These are phyloP conservation scores for Trichosurus vulpecula DNA, from an alignment of 2,797 vertebrate genomes.

Conservation along the genomic window DNA sequence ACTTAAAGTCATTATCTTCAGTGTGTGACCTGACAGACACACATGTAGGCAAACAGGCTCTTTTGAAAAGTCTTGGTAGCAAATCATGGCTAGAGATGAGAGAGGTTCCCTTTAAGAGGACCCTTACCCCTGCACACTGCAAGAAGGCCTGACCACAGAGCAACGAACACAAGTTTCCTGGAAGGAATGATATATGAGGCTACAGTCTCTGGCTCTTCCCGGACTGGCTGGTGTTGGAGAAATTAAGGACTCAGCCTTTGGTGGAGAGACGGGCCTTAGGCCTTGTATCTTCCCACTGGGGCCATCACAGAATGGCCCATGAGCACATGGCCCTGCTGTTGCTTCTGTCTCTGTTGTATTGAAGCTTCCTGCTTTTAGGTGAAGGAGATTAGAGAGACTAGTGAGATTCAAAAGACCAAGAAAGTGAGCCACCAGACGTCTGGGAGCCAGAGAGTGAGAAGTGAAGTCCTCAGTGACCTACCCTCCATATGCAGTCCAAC, in stretches of 20 bases:
- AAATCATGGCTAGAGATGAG: background rate
- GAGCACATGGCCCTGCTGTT: background rate
- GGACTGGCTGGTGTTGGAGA: background rate
- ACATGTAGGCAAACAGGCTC: background rate
- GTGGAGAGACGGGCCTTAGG: background rate
- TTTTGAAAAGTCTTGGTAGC: background rate
- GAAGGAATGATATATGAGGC: background rate
- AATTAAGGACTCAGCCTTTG: background rate
- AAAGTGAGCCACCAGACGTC: background rate
- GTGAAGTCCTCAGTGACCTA: background rate
- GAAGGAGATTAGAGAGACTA: background rate
- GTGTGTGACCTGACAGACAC: background rate
- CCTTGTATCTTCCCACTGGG: background rate
- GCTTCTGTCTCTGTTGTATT: background rate
- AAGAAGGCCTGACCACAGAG: background rate
- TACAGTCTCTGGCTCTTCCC: background rate
- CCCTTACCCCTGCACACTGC: background rate
- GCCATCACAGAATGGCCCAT: background rate
- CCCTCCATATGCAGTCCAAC: background rate
- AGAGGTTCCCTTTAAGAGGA: background rate
- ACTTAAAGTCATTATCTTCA: background rate
- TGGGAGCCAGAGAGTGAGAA: background rate
- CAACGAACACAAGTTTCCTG: background rate
- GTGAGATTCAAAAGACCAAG: background rate
- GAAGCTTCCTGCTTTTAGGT: background rate